These are phyloP conservation scores for Holacanthus passer DNA, from an alignment of 2,113 vertebrate species.

Conservation along the genomic window DNA sequence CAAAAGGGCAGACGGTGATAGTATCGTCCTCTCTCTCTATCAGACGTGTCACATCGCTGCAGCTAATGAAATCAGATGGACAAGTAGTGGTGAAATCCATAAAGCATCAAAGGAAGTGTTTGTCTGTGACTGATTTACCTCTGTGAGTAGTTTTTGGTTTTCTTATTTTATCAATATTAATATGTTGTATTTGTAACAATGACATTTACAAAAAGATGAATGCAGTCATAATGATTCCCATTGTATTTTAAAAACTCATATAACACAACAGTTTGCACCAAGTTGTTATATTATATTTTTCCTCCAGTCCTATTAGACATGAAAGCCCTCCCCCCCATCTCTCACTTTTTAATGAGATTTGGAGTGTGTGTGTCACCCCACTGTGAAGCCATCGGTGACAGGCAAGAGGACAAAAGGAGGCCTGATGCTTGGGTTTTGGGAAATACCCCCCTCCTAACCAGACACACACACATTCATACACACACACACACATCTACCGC, in stretches of 20 bases:
- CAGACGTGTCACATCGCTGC: constrained; percentile 71
- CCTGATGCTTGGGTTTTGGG: constrained; percentile 69
- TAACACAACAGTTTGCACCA: not conserved
- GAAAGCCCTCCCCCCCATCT: constrained; percentile 51
- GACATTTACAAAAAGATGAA: not conserved
- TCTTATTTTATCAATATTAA: not conserved
- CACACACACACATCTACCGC: constrained; percentile 33
- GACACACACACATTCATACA: constrained; percentile 26
- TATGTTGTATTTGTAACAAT: not conserved
- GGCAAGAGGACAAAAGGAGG: constrained; percentile 82
- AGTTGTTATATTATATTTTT: constrained; percentile 17
- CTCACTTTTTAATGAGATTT: constrained; percentile 83
- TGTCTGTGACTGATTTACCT: constrained; percentile 14
- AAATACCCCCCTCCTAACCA: constrained; percentile 39
- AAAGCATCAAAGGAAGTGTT: constrained; percentile 36
- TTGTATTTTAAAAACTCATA: not conserved
- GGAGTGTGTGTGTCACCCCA: constrained; percentile 75
- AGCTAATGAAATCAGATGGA: constrained; percentile 78
- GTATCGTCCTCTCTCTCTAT: constrained; percentile 57
- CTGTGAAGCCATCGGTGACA: constrained; percentile 80
- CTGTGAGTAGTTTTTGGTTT: not conserved
- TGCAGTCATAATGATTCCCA: not conserved
- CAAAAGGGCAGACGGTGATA: constrained; percentile 59
- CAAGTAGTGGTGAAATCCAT: constrained; percentile 74
- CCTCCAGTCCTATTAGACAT: constrained; percentile 46